A percentile compares a stretch with the other conserved stretches of the same genome.
phyloP scores from a whole-genome alignment of 2,113 vertebrate genomes.

The Eulemur macaco region DNA sequence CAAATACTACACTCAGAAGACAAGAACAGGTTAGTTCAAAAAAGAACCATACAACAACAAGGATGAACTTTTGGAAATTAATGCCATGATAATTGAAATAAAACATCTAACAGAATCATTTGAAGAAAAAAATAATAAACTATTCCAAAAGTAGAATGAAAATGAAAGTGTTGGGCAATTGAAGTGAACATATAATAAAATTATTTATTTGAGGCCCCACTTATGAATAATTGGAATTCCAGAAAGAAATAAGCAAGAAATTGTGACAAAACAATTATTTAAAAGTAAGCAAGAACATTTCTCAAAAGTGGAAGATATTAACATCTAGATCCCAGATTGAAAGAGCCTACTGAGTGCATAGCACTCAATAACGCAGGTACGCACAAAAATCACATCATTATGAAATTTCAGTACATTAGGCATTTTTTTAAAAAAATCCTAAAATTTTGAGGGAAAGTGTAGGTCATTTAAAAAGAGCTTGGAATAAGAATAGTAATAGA shows the following conservation, averaged over 20 bases:
- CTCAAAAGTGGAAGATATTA: not conserved
- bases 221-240: not conserved
- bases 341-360: not conserved
- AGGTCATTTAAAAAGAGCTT: not conserved
- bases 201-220: not conserved
- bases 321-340: not conserved
- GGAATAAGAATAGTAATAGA: not conserved
- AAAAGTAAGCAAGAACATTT: not conserved
- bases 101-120: not conserved
- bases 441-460: not conserved
- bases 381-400: not conserved
- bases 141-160: not conserved
- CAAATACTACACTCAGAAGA: not conserved
- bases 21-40: not conserved
- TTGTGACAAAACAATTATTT: not conserved
- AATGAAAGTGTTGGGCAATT: not conserved
- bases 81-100: not conserved
- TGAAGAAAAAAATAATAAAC: not conserved
- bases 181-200: not conserved
- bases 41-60: not conserved
- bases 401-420: not conserved
- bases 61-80: not conserved
- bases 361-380: not conserved
- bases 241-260: not conserved
- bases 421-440: not conserved